These are phyloP conservation scores for Ariopsis seemanni DNA, from an alignment of 2,113 vertebrate species.

Conservation along the genomic window DNA sequence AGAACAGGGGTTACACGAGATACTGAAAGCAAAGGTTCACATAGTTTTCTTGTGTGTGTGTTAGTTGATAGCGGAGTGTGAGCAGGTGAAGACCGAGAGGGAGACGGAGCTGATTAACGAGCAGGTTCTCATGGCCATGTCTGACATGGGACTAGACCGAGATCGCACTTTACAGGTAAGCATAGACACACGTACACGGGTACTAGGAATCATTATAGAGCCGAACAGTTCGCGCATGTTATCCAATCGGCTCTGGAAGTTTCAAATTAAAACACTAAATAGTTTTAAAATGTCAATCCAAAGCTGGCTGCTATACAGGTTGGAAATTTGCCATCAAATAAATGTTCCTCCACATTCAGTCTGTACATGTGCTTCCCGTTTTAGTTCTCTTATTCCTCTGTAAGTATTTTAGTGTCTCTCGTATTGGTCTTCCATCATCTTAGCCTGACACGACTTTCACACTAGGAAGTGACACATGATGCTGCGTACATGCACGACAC, in stretches of 20 bases:
- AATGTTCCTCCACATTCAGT: background rate
- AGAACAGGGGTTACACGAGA: too few relatives aligned
- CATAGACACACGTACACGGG: background rate
- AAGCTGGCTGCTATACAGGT: background rate
- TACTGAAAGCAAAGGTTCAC: background rate
- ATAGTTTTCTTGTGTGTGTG: background rate
- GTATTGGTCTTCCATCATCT: too few relatives aligned
- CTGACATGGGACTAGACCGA: conserved; percentile 91
- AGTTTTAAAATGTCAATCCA: background rate
- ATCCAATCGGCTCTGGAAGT: background rate
- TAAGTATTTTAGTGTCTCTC: too few relatives aligned
- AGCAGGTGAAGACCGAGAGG: conserved; percentile 90
- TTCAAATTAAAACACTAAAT: background rate
- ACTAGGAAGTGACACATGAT: too few relatives aligned
- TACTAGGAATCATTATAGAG: background rate
- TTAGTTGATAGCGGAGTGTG: conserved; percentile 92
- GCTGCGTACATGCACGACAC: too few relatives aligned
- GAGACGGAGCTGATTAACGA: conserved; percentile 89
- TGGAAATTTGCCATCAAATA: background rate
- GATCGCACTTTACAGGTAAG: conserved; percentile 91
- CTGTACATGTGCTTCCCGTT: background rate
- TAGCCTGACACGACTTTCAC: too few relatives aligned
- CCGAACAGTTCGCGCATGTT: background rate
- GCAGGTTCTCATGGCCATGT: conserved; percentile 92
- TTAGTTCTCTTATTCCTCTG: background rate